Percentiles rank a stretch among this genome's conserved stretches.
Conservation (phyloP, 2,888 invertebrate genomes). For the Acleris holmiana region DNA sequence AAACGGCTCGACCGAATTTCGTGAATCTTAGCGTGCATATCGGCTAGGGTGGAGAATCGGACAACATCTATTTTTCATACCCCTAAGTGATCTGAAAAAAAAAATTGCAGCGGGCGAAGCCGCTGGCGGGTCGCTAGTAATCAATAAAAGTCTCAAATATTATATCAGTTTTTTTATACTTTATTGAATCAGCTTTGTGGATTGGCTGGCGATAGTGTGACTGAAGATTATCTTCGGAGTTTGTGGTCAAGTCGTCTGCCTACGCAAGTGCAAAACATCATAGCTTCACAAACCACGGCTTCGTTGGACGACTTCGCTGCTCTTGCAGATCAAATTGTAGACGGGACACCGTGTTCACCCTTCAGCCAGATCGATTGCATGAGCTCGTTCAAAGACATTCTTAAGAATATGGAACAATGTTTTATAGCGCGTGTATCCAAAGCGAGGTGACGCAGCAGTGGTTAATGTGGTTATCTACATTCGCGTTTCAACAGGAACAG, state of each 20-base stretch:
- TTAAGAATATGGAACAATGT: no score
- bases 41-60: no score
- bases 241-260: conserved; percentile 18
- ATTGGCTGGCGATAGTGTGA: neutral
- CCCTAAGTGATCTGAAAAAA: no score
- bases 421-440: neutral
- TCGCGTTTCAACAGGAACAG: neutral
- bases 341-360: neutral
- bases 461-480: neutral
- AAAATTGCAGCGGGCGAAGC: no score
- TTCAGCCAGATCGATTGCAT: no score
- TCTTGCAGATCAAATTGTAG: neutral
- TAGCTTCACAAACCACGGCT: conserved; percentile 5
- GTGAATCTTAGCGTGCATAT: no score
- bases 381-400: no score
- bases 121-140: no score
- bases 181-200: neutral
- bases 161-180: no score
- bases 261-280: conserved; percentile 14
- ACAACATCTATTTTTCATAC: no score
- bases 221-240: conserved; percentile 1
- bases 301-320: conserved; percentile 5
- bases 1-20: no score
- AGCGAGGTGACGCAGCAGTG: neutral
- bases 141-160: no score